These are phyloP conservation scores for Petrocephalus zakoni DNA, from an alignment of 2,113 vertebrate species.

Conservation along the genomic window DNA sequence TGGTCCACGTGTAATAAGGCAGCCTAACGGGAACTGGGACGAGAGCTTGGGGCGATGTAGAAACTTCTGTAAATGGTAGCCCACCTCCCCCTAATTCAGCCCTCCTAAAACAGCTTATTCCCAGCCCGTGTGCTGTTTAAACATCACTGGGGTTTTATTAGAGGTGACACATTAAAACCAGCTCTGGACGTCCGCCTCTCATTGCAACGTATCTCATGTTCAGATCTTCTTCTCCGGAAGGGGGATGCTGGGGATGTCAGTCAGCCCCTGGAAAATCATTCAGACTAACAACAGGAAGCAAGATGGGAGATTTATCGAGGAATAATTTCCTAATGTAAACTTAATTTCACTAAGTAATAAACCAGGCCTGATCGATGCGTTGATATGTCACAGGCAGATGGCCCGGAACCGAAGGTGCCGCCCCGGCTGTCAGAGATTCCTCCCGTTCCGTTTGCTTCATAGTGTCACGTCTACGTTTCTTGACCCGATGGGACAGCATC, in stretches of 20 bases:
- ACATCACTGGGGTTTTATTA: neutral
- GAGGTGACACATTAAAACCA: neutral
- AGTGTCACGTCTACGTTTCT: neutral
- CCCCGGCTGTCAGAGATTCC: neutral
- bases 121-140: neutral
- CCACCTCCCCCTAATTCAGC: conserved; percentile 26
- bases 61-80: conserved; percentile 24
- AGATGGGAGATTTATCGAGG: neutral
- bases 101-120: conserved; percentile 19
- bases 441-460: neutral
- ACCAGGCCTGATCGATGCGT: neutral
- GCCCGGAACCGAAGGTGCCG: neutral
- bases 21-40: neutral
- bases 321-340: neutral
- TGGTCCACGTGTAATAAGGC: conserved; percentile 30
- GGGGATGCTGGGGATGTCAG: neutral
- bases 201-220: neutral
- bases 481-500: neutral
- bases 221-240: neutral
- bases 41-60: neutral
- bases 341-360: neutral
- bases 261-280: neutral
- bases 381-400: neutral
- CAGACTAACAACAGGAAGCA: neutral
- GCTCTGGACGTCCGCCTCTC: neutral